Evolutionary conservation across 30 jellyfish, hydroid and myxozoan species (phyloP).

Genomic region (Nemopilema nomurai): DNA sequence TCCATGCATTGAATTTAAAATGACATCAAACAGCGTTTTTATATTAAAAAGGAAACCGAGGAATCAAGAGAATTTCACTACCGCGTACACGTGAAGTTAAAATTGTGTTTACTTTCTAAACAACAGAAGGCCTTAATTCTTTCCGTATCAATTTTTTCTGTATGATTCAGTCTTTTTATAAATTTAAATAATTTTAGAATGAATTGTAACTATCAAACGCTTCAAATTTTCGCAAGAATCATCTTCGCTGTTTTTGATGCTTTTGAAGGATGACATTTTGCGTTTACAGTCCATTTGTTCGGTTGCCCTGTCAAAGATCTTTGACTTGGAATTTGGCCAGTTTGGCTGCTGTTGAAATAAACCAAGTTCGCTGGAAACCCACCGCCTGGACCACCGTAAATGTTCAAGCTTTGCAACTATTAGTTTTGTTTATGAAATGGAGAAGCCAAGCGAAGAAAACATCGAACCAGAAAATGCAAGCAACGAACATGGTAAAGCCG

Average conservation of each 20-base stretch:
- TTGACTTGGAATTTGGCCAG: conserved; percentile 47
- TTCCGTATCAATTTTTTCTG: not conserved
- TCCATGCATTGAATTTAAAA: no score
- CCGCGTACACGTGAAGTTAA: no score
- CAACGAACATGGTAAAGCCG: conserved; percentile 14
- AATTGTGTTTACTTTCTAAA: no score
- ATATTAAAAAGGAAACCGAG: no score
- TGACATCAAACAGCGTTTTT: no score
- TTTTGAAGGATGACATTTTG: not conserved
- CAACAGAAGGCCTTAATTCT: no score
- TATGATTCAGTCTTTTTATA: no score
- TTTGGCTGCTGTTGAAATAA: conserved; percentile 12
- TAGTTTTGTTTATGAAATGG: conserved; percentile 8
- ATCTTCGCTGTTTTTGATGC: not conserved
- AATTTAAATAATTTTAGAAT: no score
- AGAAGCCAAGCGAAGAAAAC: conserved; percentile 13
- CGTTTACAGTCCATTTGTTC: not conserved
- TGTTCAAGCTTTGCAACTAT: not conserved
- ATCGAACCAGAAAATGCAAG: conserved; percentile 6
- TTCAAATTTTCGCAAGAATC: not conserved
- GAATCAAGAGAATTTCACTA: no score
- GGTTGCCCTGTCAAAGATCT: conserved; percentile 58
- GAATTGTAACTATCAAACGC: not conserved
- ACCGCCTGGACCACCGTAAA: not conserved
- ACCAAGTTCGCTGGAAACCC: not conserved